Base-by-base conservation (phyloP, 2,888 invertebrate species). In the Spatulosminthurus flaviceps region DNA sequence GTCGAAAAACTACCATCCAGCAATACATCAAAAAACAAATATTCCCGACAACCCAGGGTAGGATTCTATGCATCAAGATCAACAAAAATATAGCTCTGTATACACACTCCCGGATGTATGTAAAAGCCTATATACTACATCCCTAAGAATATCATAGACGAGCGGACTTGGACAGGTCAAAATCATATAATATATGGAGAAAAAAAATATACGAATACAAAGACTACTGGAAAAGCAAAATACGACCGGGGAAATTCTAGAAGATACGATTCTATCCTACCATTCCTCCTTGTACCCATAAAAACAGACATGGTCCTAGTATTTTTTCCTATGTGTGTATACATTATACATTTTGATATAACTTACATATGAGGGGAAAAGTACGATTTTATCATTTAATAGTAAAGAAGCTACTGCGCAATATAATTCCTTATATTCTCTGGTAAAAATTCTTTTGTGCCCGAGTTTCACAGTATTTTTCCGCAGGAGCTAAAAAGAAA, bases 401-500 rank as follows among this genome's bases (percentile, higher is more conserved):
- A n/a, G n/a, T n/a, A n/a, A n/a, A 16, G 64, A 64, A 26, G 64
- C 64, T 64, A 69, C 69, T 69, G 69, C 69, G 69, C 69, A 69
- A 69, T 69, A 69, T 69, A 69, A 69, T 69, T 69, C 69, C 34
- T 69, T 69, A 69, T 66, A 66, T 19, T 34, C 69, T 26, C 28
- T 69, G n/a, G 34, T n/a, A 69, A n/a, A n/a, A 69, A 29, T 64
- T 64, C 64, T 26, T 64, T 64, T 64, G 22, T 26, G 22, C 64
- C 64, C 64, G 34, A 69, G 69, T 69, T 69, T 69, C 69, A 69
- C 69, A 69, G 69, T 69, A 69, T 69, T 69, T 69, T 69, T 69
- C 69, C 69, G 69, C 34, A 28, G 64, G 26, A 64, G 69, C 69
- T 28, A 29, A 69, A 21, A 69, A 34, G 69, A 69, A 34, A 69